Conservation (phyloP, 2,797 vertebrate species). For the Pantherophis vulpinus region DNA sequence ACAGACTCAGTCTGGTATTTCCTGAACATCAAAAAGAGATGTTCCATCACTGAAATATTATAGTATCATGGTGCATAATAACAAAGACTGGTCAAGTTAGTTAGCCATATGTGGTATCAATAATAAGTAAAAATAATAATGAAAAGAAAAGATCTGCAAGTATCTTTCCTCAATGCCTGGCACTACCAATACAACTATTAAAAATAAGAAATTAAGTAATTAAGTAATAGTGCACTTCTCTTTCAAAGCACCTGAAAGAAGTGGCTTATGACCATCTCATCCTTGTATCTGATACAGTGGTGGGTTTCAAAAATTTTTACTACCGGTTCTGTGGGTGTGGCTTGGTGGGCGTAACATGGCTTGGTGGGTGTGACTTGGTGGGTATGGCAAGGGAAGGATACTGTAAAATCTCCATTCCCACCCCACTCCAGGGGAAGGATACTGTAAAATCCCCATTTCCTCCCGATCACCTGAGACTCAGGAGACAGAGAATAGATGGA, state of each 20-base stretch:
- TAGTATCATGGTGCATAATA: not conserved
- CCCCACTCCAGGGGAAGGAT: too few species aligned
- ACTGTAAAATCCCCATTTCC: too few species aligned
- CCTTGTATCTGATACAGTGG: not conserved
- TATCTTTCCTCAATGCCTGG: not conserved
- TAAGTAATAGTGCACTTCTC: not conserved
- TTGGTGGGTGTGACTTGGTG: too few species aligned
- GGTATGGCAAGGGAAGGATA: too few species aligned
- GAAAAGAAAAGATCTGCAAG: not conserved
- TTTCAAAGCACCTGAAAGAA: not conserved
- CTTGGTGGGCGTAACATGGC: too few species aligned
- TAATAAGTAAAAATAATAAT: not conserved
- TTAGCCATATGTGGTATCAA: not conserved
- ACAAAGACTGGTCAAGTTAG: not conserved
- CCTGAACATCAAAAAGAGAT: not conserved
- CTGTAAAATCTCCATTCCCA: too few species aligned
- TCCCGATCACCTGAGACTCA: too few species aligned
- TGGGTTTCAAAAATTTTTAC: too few species aligned
- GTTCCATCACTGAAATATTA: not conserved
- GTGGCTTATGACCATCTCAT: not conserved
- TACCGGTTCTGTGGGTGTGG: too few species aligned
- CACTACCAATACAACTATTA: not conserved
- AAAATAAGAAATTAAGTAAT: not conserved
- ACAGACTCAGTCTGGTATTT: not conserved
- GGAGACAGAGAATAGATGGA: too few species aligned